Base-by-base conservation (phyloP, 2,113 vertebrate genomes). In the Cercocebus atys region DNA sequence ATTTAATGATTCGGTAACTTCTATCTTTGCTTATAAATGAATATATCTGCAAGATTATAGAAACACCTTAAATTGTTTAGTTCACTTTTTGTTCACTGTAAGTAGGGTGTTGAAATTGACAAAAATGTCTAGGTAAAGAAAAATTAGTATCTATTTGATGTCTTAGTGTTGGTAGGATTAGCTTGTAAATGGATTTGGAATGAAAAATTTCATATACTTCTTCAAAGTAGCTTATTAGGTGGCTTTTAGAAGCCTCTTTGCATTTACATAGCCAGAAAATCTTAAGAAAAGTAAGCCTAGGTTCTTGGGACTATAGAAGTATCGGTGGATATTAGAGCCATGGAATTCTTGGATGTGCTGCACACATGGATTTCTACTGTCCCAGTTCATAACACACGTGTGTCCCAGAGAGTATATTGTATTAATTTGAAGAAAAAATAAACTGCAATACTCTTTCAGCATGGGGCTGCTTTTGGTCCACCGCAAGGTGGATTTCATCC, bases 391-490 rank as follows among this genome's bases (percentile, higher is more conserved):
- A 98, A 98, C 98, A 78, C 97, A 35, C 47, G 90, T 98, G 98
- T 98, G 93, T 98, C 96, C 98, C 98, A 97, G 89, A 97, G 90
- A 97, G 17, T 97, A 22, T 97, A 73, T 98, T 97, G 85, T 98
- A 97, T 98, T 98, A 97, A 98, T 93, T 97, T 98, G 98, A 99
- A 98, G 99, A 98, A 99, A 64, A 99, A 99, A 99, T 98, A 98
- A 99, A 99, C 98, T 98, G 97, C 98, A 97, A 98, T 99, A 98
- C 98, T 98, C 98, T 98, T 99, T 98, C 98, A 99, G 99, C 99
- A 99, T 98, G 99, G 99, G 98, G 99, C 99, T 96, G 99, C 99
- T 97, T 99, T 99, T 97, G 99, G 99, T 94, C 99, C 99, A 78
- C 98, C 99, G 84, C 99, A 99, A 96, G 95, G 99, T 96, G 99